Evolutionary conservation across 2,113 vertebrate species (phyloP), one percentile per base, ranked within the genome.

Genomic region (Lophius piscatorius): DNA sequence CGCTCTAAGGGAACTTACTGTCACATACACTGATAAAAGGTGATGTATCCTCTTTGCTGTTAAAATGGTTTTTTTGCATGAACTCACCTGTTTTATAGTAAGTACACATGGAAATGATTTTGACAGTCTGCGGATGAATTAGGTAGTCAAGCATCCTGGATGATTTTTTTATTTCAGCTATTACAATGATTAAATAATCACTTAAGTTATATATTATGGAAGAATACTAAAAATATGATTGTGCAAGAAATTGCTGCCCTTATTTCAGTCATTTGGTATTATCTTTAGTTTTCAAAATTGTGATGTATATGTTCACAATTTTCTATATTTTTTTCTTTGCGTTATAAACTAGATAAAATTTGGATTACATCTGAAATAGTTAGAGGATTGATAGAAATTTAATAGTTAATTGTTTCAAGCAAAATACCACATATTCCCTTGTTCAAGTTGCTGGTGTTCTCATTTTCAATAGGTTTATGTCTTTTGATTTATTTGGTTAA

Each of bases 11-110:
- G 58, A 39, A 75, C 50, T 70, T 11, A 61, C 12, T 64, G 76
- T 77, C 62, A 36, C 11, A 21, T 9, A 14, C 73, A 5, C 34
- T 58, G 26, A 68, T 45, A 62, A 55, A 51, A 85, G 85, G 85
- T 86, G 73, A 83, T 16, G 63, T 57, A 49, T 42, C 6, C 2
- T 51, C 17, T 54, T 22, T 58, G 44, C 66, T 71, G 9, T 47
- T 62, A 3, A 2, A 0, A n/a, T 11, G 3, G 29, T 10, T 26
- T 38, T 29, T 6, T 4, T 4, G 9, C 7, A 11, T 20, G 8
- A 28, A 26, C 33, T 26, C 41, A 51, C 29, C 39, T 49, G 44
- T 46, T 40, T 34, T 44, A 26, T 20, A 21, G 35, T 50, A 33
- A 35, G 24, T 13, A 16, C 3, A 49, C n/a, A n/a, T n/a, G n/a